Base-by-base conservation (phyloP, 64 coral and sea anemone genomes). In the Montipora capricornis region DNA sequence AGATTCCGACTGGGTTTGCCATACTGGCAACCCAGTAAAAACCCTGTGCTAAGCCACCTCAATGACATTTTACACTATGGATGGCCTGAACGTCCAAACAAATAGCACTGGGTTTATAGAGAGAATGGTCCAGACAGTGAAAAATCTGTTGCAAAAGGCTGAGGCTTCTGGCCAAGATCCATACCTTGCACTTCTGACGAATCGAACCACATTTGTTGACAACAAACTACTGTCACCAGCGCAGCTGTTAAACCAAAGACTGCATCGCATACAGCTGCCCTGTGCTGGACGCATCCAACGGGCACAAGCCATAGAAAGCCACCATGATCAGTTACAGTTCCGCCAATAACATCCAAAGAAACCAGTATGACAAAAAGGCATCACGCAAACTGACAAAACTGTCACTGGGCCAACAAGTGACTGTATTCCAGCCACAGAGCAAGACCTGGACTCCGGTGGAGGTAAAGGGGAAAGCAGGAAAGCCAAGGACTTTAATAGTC, bases 121-220 rank as follows among this genome's bases (percentile, higher is more conserved):
- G 20, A 81, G 44, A 46, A 76, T 76, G 69, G 69, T 61, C 13
- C 90, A 87, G 76, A 68, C 73, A 16, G 91, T 92, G 20, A 87
- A 78, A 26, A 87, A 87, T 20, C 46, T 92, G 0, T 44, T 80
- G 17, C 79, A 80, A 48, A 87, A 93, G 24, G 75, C 91, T 5
- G 91, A 80, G 17, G 83, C 77, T 49, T 80, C 89, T 13, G 89
- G 78, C 6, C 4, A 92, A 49, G 82, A 92, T 26, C 91, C 82
- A 17, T 92, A 92, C 47, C n/a, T 92, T 16, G 90, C 68, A 6
- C 49, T 92, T 20, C 69, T 84, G 73, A 85, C 2, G 1, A 87
- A 93, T 15, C 50, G 82, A 8, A 45, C 91, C 26, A 94, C 87
- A 84, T 87, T 87, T 3, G 52, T 94, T 4, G 93, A 94, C 19